Evolutionary conservation across 2,797 vertebrate genomes (phyloP).

Genomic region (Nyctibius grandis): DNA sequence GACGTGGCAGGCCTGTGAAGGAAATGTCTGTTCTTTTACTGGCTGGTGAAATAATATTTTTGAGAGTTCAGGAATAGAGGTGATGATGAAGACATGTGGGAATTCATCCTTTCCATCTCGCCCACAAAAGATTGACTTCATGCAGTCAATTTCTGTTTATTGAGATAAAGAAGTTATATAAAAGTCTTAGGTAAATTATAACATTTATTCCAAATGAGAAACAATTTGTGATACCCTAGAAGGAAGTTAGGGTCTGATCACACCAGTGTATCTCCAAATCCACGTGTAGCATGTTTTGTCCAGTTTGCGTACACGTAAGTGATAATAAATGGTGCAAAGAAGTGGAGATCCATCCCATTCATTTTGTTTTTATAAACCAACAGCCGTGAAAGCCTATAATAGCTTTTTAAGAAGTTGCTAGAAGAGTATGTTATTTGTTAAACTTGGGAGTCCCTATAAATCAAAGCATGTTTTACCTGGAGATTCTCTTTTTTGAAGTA

Average conservation of each 20-base stretch:
- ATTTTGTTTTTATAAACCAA: constrained; percentile 2
- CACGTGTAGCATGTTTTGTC: not conserved
- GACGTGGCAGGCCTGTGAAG: not conserved
- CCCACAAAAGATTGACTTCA: not conserved
- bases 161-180: not conserved
- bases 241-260: not conserved
- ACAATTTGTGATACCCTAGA: not conserved
- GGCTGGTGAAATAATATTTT: not conserved
- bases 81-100: not conserved
- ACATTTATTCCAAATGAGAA: not conserved
- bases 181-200: not conserved
- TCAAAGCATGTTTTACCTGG: constrained; percentile 1
- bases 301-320: not conserved
- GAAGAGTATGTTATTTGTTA: not conserved
- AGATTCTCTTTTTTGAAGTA: not conserved
- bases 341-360: not conserved
- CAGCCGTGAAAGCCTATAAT: not conserved
- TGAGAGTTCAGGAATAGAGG: not conserved
- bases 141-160: not conserved
- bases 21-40: not conserved
- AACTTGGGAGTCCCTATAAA: not conserved
- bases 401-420: constrained; percentile 7
- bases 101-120: not conserved
- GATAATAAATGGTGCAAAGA: not conserved
- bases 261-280: not conserved